Evolutionary conservation across 2,888 invertebrate species (phyloP).

Genomic region (Hyalella azteca): DNA sequence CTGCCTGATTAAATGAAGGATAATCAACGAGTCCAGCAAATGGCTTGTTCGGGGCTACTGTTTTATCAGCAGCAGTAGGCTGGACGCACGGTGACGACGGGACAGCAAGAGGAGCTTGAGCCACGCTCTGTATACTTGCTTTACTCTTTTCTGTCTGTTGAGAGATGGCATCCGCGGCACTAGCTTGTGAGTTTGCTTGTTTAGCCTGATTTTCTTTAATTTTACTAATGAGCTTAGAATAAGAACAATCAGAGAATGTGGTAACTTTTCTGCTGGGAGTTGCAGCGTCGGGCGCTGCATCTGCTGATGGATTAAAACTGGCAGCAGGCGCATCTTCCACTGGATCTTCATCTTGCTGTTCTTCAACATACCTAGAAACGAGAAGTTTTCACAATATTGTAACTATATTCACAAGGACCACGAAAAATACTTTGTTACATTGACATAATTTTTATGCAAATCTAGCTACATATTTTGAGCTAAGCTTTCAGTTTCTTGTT

Average conservation of each 20-base stretch:
- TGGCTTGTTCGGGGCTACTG: neutral
- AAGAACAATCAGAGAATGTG: constrained; percentile 73
- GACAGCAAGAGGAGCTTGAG: constrained; percentile 37
- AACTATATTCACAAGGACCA: too few relatives aligned
- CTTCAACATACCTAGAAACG: too few relatives aligned
- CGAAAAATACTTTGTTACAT: too few relatives aligned
- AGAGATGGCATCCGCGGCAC: neutral
- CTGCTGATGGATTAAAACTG: constrained; percentile 1
- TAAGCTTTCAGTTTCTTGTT: too few relatives aligned
- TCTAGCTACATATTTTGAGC: too few relatives aligned
- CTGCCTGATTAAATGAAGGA: constrained; percentile 51
- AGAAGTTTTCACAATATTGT: too few relatives aligned
- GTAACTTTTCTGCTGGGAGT: neutral
- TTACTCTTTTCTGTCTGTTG: constrained; percentile 36
- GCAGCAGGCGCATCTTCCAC: neutral
- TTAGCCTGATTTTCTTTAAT: constrained; percentile 70
- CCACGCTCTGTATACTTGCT: neutral
- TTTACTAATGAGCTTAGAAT: constrained; percentile 84
- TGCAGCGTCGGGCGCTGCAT: neutral
- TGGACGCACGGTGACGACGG: constrained; percentile 7
- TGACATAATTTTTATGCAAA: too few relatives aligned
- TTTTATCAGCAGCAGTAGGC: neutral
- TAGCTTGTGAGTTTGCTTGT: constrained; percentile 17
- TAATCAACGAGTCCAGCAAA: constrained; percentile 50
- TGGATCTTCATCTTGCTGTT: neutral